Conservation (phyloP, 2,888 invertebrate genomes). For the Druceiella hillmani region DNA sequence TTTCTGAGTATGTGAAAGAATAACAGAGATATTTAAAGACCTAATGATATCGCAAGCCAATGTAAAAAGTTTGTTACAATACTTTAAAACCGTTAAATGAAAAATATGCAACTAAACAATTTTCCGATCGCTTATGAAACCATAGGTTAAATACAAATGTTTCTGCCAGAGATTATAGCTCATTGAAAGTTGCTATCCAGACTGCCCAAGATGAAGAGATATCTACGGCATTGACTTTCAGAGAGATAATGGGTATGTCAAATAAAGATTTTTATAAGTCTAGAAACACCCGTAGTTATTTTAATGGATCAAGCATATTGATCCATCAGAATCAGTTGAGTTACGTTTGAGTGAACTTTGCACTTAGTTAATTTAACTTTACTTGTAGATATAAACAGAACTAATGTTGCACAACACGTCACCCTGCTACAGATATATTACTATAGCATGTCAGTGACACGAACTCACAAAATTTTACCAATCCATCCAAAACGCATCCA, state of each 20-base stretch:
- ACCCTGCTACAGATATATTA: no score
- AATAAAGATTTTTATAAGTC: neutral
- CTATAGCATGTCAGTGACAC: no score
- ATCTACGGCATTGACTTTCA: neutral
- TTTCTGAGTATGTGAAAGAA: conserved; percentile 3
- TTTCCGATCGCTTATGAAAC: conserved; percentile 6
- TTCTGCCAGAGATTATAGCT: conserved; percentile 10
- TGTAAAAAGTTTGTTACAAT: neutral
- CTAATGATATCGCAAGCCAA: conserved; percentile 8
- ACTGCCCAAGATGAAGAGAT: conserved; percentile 12
- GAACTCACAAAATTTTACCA: no score
- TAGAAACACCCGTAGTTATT: neutral
- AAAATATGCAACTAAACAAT: conserved; percentile 4
- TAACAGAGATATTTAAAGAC: conserved; percentile 4
- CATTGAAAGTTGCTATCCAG: conserved; percentile 15
- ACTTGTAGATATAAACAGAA: no score
- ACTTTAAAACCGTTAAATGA: conserved; percentile 3
- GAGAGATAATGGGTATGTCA: conserved; percentile 1
- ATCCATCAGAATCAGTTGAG: no score
- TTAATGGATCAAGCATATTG: neutral
- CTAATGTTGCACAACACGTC: no score
- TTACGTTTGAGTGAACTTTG: no score
- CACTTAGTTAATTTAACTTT: no score
- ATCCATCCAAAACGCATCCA: no score
- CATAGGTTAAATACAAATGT: neutral